Base-by-base conservation (phyloP, 1,140 invertebrate species). In the Micrasema minimum region DNA sequence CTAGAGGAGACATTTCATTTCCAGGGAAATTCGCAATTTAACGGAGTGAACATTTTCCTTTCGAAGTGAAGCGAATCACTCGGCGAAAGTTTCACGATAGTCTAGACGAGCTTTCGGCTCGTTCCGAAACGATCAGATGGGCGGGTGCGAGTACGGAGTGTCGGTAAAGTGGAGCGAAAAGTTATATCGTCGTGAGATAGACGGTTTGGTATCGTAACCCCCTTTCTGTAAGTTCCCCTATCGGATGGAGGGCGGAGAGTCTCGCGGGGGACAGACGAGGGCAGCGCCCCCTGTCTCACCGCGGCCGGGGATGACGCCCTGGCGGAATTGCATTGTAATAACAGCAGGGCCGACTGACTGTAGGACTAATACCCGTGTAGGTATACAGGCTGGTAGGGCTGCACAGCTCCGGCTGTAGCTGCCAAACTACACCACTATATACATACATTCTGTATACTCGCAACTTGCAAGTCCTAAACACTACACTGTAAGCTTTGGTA, bases 51-150 rank as follows among this genome's bases (percentile, higher is more conserved):
- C 3, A 31, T 31, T 31, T 31, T 31, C 26, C 26, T 31, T 31
- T 31, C 26, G 26, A 31, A 31, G 7, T 7, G 2, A 31, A 31
- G 26, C 26, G n/a, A 31, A 4, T 31, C 26, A 31, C 26, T 31
- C 26, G 26, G 26, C 26, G 26, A 31, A 31, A 31, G 26, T 31
- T 31, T 31, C 20, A 18, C n/a, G 18, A 23, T 23, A 45, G 22
- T 62, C 59, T 45, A n/a, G 59, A 62, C 14, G 59, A 62, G 59
- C 59, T 62, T 62, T 62, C 38, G 43, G 43, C 55, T 18, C 18
- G 20, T 26, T 45, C 59, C 11, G 53, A 37, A 57, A 57, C 53
- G 53, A 57, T 57, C 55, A 41, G 55, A 59, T 59, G 55, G 55
- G 55, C 55, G 55, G 55, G 55, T 38, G 55, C 16, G 55, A 37